Evolutionary conservation across 2,888 invertebrate genomes (phyloP), one percentile per base, ranked within the genome.

Genomic region (Pterostichus niger): DNA sequence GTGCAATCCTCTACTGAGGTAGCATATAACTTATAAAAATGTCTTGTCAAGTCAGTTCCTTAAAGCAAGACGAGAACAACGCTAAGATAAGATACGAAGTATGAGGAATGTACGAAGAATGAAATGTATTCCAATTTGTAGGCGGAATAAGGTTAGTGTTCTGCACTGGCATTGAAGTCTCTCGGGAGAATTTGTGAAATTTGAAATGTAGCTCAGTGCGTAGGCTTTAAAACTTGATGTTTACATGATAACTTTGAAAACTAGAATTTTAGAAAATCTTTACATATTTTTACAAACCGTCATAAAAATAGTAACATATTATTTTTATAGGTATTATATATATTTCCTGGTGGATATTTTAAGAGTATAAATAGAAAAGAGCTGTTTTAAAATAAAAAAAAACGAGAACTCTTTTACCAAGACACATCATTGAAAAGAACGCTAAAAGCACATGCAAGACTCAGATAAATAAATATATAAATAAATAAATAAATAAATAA

Each of bases 101-200:
- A 24, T 24, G 13, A 13, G 64, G 35, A 64, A 64, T 64, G 64
- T 31, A 59, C 13, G 10, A 40, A 33, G 64, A 64, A 64, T 64
- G 64, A 64, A 33, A 64, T 64, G 35, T 35, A 64, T 64, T 64
- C 33, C 1, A 64, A 64, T 35, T 33, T 35, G 64, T 64, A 64
- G 64, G 64, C 64, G 64, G 64, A 64, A 64, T 64, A 40, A 40
- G 64, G 64, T 64, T 64, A 64, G 64, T 64, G 64, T 35, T 64
- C 35, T 64, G 13, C 64, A 35, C 7, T 35, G 64, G 64, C 64
- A 64, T 64, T 64, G 64, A 64, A 64, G 64, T 64, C 13, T 49
- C 49, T 64, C 35, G 4, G 35, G 33, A 64, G 64, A 64, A 40
- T 64, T 64, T 64, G 33, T n/a, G 13, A 64, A 49, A 64, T 64